phyloP scores from a whole-genome alignment of 2,888 invertebrate species.

The Lysandra coridon region DNA sequence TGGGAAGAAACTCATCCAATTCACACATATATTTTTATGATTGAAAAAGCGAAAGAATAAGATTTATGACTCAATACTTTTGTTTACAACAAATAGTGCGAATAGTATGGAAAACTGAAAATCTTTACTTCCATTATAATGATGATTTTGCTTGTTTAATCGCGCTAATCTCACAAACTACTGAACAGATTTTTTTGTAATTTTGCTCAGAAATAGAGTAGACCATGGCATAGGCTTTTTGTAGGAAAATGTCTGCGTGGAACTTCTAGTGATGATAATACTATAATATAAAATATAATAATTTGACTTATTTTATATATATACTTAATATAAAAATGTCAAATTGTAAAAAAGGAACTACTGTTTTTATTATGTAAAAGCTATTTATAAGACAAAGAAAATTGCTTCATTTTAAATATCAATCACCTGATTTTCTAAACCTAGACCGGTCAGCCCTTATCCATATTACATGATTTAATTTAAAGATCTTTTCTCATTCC shows the following conservation, averaged over 20 bases:
- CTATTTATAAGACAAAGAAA: not conserved
- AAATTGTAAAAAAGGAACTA: too few species aligned
- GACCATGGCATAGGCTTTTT: too few species aligned
- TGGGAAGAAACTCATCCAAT: not conserved
- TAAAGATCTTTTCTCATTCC: not conserved
- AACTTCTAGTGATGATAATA: too few species aligned
- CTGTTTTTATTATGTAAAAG: too few species aligned
- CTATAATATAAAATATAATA: too few species aligned
- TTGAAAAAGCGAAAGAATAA: not conserved
- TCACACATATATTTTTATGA: not conserved
- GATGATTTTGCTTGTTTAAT: too few species aligned
- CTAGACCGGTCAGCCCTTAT: not conserved
- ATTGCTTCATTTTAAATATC: not conserved
- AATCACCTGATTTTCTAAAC: not conserved
- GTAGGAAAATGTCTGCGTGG: too few species aligned
- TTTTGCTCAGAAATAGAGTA: not conserved
- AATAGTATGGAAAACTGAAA: too few species aligned
- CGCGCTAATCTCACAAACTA: not conserved
- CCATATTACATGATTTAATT: slow-evolving; percentile 3
- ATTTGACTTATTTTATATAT: too few species aligned
- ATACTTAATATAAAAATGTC: too few species aligned
- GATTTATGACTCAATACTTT: not conserved
- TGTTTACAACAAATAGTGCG: not conserved
- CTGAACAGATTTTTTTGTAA: not conserved
- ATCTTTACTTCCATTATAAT: too few species aligned